Evolutionary conservation across 2,113 vertebrate genomes (phyloP).

Genomic region (Hemibagrus wyckioides): DNA sequence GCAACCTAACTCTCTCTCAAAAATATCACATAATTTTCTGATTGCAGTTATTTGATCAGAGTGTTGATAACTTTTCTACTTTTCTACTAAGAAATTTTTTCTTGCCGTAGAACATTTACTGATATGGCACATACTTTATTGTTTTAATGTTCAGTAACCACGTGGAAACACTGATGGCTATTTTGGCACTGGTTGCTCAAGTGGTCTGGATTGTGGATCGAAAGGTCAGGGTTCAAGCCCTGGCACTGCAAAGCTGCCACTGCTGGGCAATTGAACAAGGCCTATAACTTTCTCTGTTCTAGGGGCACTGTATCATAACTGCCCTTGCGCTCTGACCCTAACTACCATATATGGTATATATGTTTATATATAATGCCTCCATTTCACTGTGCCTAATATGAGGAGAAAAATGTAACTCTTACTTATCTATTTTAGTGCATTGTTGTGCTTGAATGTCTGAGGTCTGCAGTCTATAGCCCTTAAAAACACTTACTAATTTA

Average conservation of each 20-base stretch:
- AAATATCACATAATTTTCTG: neutral
- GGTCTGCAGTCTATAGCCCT: neutral
- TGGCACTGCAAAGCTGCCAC: no score
- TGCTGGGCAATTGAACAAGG: no score
- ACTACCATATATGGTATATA: neutral
- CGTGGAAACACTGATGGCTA: no score
- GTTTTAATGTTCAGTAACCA: neutral
- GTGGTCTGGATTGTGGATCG: neutral
- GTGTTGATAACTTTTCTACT: neutral
- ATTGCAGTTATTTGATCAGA: neutral
- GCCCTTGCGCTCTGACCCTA: no score
- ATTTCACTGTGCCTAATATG: neutral
- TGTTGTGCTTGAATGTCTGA: neutral
- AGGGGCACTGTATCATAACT: neutral
- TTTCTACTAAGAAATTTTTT: no score
- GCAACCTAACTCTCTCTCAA: neutral
- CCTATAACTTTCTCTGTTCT: no score
- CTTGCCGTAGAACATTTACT: neutral
- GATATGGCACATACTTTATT: neutral
- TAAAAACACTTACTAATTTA: neutral
- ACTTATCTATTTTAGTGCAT: neutral
- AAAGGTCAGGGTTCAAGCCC: no score
- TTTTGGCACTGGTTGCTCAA: no score
- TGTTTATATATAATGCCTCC: neutral
- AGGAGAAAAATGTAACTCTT: neutral